Conservation (phyloP, 2,888 invertebrate genomes). For the Capitulum mitella region DNA sequence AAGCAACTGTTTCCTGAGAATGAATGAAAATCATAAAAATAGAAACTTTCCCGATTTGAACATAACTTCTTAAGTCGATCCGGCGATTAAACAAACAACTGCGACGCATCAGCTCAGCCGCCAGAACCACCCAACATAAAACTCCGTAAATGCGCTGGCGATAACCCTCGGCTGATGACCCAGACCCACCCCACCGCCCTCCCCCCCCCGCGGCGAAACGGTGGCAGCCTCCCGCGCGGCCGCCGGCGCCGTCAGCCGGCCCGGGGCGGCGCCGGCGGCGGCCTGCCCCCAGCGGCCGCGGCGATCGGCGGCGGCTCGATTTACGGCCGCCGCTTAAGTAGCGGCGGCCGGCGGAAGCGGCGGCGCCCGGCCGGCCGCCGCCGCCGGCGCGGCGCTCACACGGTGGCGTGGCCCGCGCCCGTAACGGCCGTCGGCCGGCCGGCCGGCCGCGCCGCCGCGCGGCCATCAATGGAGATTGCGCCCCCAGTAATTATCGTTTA, state of each 20-base stretch:
- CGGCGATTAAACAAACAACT: too few species aligned
- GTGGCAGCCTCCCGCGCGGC: too few species aligned
- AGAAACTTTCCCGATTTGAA: too few species aligned
- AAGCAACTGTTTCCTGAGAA: too few species aligned
- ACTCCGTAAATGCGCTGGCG: too few species aligned
- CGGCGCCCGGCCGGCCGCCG: neutral
- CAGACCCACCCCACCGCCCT: too few species aligned
- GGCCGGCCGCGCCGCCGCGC: slow-evolving; percentile 17
- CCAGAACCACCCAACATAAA: too few species aligned
- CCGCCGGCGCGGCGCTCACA: neutral
- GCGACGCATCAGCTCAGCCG: too few species aligned
- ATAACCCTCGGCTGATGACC: too few species aligned
- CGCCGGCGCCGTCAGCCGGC: neutral
- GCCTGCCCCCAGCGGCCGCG: neutral
- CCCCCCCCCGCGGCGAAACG: too few species aligned
- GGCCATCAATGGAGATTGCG: slow-evolving; percentile 26
- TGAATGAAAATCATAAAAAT: too few species aligned
- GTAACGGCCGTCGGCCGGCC: neutral
- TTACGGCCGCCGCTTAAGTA: neutral
- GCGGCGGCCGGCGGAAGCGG: neutral
- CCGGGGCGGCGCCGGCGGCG: neutral
- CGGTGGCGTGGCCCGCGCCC: neutral
- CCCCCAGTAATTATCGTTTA: neutral
- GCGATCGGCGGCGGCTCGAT: neutral
- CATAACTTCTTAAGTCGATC: too few species aligned